A percentile compares a stretch with the other conserved stretches of the same genome.
phyloP scores from a whole-genome alignment of 2,797 vertebrate genomes.

The Myiotriccus ornatus region DNA sequence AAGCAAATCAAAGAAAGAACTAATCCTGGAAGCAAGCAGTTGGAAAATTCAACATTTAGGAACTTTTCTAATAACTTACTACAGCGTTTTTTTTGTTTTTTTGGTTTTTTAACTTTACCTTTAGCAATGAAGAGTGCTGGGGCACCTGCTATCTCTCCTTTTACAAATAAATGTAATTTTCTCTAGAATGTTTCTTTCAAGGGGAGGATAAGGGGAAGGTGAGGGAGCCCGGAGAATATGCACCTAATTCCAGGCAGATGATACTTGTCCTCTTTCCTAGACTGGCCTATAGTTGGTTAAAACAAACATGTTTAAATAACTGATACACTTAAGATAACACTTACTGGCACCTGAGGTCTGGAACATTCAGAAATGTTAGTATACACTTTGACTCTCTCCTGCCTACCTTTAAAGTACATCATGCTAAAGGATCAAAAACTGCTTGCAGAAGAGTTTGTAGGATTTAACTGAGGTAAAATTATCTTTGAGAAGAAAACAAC shows the following conservation, averaged over 20 bases:
- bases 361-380: not conserved
- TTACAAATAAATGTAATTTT: not conserved
- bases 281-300: not conserved
- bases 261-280: not conserved
- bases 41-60: not conserved
- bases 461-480: not conserved
- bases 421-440: not conserved
- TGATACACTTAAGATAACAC: not conserved
- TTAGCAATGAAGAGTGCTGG: not conserved
- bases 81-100: not conserved
- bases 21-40: not conserved
- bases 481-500: not conserved
- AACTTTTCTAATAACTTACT: not conserved
- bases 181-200: not conserved
- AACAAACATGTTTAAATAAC: not conserved
- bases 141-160: not conserved
- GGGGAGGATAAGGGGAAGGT: accelerated
- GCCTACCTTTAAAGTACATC: not conserved
- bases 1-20: not conserved
- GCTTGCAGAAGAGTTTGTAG: not conserved
- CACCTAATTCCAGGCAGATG: not conserved
- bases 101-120: not conserved
- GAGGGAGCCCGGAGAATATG: not conserved
- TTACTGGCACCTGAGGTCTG: not conserved
- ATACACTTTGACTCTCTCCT: not conserved